Percentiles rank a stretch among this genome's conserved stretches.
Evolutionary conservation across 2,888 invertebrate species (phyloP).

Genomic region (Rugalucina vietnamica): DNA sequence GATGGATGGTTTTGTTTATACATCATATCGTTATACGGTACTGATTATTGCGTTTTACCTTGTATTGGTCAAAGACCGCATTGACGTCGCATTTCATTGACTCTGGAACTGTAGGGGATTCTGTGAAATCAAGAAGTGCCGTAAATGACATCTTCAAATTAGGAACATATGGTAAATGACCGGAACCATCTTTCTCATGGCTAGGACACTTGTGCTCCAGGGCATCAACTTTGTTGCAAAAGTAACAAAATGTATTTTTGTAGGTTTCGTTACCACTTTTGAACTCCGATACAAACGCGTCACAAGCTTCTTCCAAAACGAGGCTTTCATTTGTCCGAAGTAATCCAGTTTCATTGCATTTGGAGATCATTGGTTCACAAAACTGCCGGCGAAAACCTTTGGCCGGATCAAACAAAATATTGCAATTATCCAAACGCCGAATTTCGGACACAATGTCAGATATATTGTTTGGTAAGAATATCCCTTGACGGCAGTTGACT

Average conservation of each 20-base stretch:
- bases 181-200: no score
- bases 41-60: no score
- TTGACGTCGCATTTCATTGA: no score
- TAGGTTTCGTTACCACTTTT: background rate
- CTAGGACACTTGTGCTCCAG: background rate
- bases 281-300: background rate
- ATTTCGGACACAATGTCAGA: background rate
- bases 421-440: no score
- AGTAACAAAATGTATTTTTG: background rate
- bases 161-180: no score
- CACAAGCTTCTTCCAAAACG: background rate
- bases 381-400: background rate
- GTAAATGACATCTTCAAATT: no score
- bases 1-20: no score
- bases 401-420: background rate
- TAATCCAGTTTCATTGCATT: conserved; percentile 1
- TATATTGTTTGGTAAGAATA: background rate
- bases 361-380: no score
- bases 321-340: background rate
- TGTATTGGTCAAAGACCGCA: no score
- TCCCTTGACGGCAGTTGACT: background rate
- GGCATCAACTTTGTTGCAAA: background rate
- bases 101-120: no score
- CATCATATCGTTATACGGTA: no score
- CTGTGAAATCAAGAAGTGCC: no score